These are phyloP conservation scores for Cynoglossus semilaevis DNA, from an alignment of 2,113 vertebrate genomes.

Conservation along the genomic window DNA sequence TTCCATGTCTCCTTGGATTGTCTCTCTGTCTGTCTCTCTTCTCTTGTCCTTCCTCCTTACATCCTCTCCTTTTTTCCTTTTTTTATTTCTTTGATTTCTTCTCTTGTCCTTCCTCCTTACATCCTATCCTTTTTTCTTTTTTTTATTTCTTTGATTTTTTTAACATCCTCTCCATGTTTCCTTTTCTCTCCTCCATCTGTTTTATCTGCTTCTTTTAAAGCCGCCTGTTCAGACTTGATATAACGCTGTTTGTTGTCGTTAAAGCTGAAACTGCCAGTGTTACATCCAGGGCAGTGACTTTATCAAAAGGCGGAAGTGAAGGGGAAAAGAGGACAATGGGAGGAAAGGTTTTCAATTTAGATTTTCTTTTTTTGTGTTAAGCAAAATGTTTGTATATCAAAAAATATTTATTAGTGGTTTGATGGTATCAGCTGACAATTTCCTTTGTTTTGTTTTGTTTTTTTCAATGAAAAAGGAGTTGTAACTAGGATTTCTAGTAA, in stretches of 20 bases:
- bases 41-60: too few species aligned
- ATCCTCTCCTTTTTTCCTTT: too few species aligned
- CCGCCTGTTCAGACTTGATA: constrained; percentile 34
- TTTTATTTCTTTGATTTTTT: background rate
- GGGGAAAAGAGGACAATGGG: background rate
- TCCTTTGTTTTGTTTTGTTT: too few species aligned
- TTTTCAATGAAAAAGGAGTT: too few species aligned
- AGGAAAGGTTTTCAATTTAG: background rate
- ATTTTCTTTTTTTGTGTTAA: background rate
- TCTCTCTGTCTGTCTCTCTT: too few species aligned
- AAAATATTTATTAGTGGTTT: too few species aligned
- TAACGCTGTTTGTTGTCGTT: constrained; percentile 38
- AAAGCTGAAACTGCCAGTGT: constrained; percentile 1
- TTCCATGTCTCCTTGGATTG: too few species aligned
- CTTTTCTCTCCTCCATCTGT: background rate
- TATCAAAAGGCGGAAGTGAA: background rate
- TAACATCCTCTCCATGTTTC: background rate
- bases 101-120: background rate
- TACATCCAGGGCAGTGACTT: constrained; percentile 21
- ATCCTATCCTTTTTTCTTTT: background rate
- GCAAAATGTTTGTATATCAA: too few species aligned
- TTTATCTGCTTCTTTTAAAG: background rate
- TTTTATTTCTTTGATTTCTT: background rate
- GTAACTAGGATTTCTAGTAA: too few species aligned
- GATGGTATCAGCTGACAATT: too few species aligned